A percentile compares a stretch with the other conserved stretches of the same genome.
Conservation (phyloP, 2,797 vertebrate species). For the Avahi laniger region DNA sequence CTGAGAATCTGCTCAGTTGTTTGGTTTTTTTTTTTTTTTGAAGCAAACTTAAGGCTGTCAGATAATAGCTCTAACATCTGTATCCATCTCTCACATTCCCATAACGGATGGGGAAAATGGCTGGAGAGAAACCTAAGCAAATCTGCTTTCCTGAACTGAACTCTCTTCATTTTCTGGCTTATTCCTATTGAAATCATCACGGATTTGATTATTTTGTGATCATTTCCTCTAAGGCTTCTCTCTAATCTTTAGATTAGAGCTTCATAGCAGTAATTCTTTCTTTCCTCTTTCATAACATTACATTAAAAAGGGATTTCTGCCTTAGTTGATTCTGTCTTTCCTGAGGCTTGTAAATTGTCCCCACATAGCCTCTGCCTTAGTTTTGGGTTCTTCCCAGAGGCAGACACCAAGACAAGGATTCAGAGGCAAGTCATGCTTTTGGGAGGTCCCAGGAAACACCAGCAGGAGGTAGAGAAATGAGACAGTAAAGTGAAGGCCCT, state of each 20-base stretch:
- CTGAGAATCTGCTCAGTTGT: neutral
- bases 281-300: conserved; percentile 65
- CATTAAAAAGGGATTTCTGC: conserved; percentile 65
- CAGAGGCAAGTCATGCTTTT: neutral
- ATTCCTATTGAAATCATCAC: conserved; percentile 53
- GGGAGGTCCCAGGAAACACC: neutral
- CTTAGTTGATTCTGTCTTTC: neutral
- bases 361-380: neutral
- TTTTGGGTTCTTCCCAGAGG: neutral
- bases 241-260: conserved; percentile 67
- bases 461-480: neutral
- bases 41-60: neutral
- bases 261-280: conserved; percentile 63
- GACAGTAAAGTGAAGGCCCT: neutral
- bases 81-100: neutral
- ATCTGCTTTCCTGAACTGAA: conserved; percentile 56
- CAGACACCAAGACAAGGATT: neutral
- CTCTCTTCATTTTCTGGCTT: conserved; percentile 57
- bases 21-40: neutral
- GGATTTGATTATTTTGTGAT: conserved; percentile 72
- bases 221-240: conserved; percentile 58
- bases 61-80: neutral
- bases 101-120: neutral
- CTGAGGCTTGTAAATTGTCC: neutral
- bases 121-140: conserved; percentile 40